Base-by-base conservation (phyloP, 2,888 invertebrate genomes). In the Perizoma affinitatum region DNA sequence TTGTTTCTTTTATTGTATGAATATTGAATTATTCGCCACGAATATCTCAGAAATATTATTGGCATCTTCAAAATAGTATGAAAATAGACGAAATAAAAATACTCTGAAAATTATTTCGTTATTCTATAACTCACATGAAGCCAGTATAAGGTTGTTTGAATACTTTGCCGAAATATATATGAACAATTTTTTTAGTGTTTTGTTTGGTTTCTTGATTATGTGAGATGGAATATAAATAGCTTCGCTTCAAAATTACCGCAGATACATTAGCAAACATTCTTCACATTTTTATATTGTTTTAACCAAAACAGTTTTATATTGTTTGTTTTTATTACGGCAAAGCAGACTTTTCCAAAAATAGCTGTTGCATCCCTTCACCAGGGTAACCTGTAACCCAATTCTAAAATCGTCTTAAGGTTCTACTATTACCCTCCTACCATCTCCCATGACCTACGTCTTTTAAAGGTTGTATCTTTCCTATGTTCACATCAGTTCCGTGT, bases 21-120 rank as follows among this genome's bases (percentile, higher is more conserved):
- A 63, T 59, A 63, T 63, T 63, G 63, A 58, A 46, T 63, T 38
- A 59, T 63, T 45, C 36, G 53, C 55, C 44, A 45, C 44, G 55
- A 58, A 63, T 58, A 53, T 56, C 41, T 51, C 55, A 52, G 58
- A 52, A 48, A 45, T 42, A 49, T 45, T 49, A 55, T 63, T 54
- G 53, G 50, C 33, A 54, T 45, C 49, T 54, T 22, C 40, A 48
- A 48, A 52, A 44, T 63, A 55, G 1, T 38, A 38, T 56, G 58
- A 52, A 53, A 62, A 62, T 62, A 11, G 38, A 8, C 38, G 34
- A 38, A 46, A 54, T 54, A 62, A 55, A 55, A 57, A 50, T n/a
- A 36, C 34, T 43, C 35, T n/a, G 48, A 36, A n/a, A 46, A 48
- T 59, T 52, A 54, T 59, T 45, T 59, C 10, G 33, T 34, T 55